phyloP scores from a whole-genome alignment of 2,113 vertebrate genomes.

The Bubalus kerabau region DNA sequence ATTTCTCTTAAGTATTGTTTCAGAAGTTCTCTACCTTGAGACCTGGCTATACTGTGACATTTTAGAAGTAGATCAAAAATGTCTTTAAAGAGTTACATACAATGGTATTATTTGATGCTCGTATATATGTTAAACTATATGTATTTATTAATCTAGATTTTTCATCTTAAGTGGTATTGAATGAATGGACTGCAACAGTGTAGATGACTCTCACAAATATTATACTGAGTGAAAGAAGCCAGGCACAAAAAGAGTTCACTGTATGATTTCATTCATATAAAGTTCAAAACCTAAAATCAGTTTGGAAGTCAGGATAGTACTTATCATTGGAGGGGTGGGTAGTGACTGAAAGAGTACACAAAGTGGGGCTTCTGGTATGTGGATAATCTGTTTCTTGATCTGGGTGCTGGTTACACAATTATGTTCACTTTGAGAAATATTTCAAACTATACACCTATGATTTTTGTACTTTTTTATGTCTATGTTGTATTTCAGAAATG shows the following conservation, averaged over 20 bases:
- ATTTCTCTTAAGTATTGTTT: conserved; percentile 22
- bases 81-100: conserved; percentile 27
- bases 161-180: conserved; percentile 52
- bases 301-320: conserved; percentile 48
- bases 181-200: conserved; percentile 4
- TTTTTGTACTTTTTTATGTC: conserved; percentile 3
- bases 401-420: conserved; percentile 43
- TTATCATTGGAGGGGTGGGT: background rate
- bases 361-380: background rate
- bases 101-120: conserved; percentile 29
- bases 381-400: conserved; percentile 36
- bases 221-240: conserved; percentile 47
- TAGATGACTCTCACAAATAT: conserved; percentile 60
- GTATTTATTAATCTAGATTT: conserved; percentile 65
- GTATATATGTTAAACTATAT: conserved; percentile 5
- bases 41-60: background rate
- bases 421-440: conserved; percentile 41
- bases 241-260: conserved; percentile 55
- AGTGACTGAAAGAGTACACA: conserved; percentile 7
- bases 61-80: conserved; percentile 36
- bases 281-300: conserved; percentile 49
- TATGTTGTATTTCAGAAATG: conserved; percentile 15
- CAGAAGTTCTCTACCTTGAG: conserved; percentile 23
- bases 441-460: background rate
- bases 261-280: conserved; percentile 44